A percentile compares a stretch with the other conserved stretches of the same genome.
Evolutionary conservation across 1,140 invertebrate genomes (phyloP).

Genomic region (Diploscapter pachys): DNA sequence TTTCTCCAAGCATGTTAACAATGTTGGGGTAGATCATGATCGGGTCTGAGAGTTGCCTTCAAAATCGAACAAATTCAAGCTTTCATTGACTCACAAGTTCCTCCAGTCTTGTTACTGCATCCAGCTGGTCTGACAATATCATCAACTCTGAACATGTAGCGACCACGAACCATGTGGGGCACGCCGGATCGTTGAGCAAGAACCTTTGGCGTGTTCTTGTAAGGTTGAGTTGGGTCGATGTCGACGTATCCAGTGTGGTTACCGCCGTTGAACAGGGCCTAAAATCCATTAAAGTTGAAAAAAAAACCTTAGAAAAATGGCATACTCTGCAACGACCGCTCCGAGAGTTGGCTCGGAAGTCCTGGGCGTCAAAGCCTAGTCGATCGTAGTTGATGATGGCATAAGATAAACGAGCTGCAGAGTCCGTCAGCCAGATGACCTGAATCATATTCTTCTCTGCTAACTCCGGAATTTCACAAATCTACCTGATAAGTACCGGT

Average conservation of each 20-base stretch:
- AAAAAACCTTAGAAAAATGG: too few relatives aligned
- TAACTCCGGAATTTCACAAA: neutral
- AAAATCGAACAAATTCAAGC: neutral
- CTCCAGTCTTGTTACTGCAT: constrained; percentile 58
- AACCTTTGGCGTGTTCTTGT: constrained; percentile 53
- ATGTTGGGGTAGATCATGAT: constrained; percentile 58
- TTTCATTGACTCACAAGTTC: constrained; percentile 47
- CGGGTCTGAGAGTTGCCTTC: constrained; percentile 41
- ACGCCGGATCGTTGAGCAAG: constrained; percentile 53
- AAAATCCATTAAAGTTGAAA: constrained; percentile 2
- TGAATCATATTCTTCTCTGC: constrained; percentile 38
- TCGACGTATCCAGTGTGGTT: constrained; percentile 54
- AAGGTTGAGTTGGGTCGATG: constrained; percentile 53
- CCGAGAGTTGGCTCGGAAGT: constrained; percentile 31
- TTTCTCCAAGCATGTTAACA: constrained; percentile 57
- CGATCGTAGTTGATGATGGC: constrained; percentile 38
- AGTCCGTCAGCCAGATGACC: constrained; percentile 38
- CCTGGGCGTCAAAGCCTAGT: constrained; percentile 31
- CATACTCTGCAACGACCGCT: constrained; percentile 25
- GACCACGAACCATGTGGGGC: constrained; percentile 51
- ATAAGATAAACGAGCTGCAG: constrained; percentile 27
- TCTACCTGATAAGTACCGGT: neutral
- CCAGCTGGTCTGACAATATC: constrained; percentile 55
- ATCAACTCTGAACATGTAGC: constrained; percentile 55
- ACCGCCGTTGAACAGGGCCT: constrained; percentile 55